Evolutionary conservation across 30 jellyfish, hydroid and myxozoan genomes (phyloP), one percentile per base, ranked within the genome.

Genomic region (Rhopilema esculentum): DNA sequence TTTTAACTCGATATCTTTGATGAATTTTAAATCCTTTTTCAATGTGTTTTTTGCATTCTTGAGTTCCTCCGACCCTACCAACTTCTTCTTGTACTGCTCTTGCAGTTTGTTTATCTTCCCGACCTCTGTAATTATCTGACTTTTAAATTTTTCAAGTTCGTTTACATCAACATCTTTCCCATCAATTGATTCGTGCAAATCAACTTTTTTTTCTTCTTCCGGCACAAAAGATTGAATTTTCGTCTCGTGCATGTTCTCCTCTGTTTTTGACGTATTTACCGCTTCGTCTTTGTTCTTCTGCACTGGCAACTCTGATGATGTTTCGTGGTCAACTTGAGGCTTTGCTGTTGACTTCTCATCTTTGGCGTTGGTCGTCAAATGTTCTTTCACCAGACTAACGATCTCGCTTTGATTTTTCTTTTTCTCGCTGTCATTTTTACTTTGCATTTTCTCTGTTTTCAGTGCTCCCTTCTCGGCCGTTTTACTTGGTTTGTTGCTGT

Each of bases 11-110:
- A 96, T 83, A 51, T 91, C 93, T 71, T 88, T 86, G 1, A 96
- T 96, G 67, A 78, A 97, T 62, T 78, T 88, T 64, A 96, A 79
- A 80, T 96, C 99, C 62, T 90, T 96, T 22, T 87, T 81, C 52
- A 96, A 51, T 0, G 92, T 95, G 18, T 79, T 85, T 69, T 87
- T 91, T 1, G 99, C 99, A 65, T 67, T 79, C 25, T 87, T 78
- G 16, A 96, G 81, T 40, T 96, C 99, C 18, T 66, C 72, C 30
- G 99, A 87, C 24, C 92, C 77, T 31, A 72, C 85, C 67, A 73
- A 79, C 49, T 88, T 92, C 69, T 66, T 81, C 25, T 95, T 91
- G 72, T 94, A 94, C 68, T 94, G 94, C 16, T 86, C 96, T 50
- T 90, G 96, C 49, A 94, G 75, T n/a, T 90, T 89, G 67, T 89